Evolutionary conservation across 2,888 invertebrate genomes (phyloP), one percentile per base, ranked within the genome.

Genomic region (Ectemnius cavifrons): DNA sequence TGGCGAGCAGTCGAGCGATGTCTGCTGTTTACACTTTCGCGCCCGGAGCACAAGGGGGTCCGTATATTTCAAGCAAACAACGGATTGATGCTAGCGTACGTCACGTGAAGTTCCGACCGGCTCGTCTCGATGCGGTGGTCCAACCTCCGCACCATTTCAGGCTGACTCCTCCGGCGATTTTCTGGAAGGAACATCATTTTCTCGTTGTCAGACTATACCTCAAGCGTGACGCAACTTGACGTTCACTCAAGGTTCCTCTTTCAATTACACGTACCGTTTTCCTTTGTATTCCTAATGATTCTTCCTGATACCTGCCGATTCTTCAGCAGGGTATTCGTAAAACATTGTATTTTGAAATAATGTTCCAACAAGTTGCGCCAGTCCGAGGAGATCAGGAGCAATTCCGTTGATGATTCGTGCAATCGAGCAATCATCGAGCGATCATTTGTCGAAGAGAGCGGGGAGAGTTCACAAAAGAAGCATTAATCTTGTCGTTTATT

Each of bases 1-100:
- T 79, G 75, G 79, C 78, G 73, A 82, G 82, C 78, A 80, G 75
- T 82, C 79, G 77, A 73, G 76, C 81, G 75, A 83, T 82, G 81
- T 79, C 81, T 81, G 78, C 80, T 78, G 81, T 83, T 82, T 75
- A 56, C 81, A 78, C 79, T 77, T 70, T 67, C 78, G 80, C 73
- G 76, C 75, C 75, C 69, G 57, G 18, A 82, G 72, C 69, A 47
- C 66, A 57, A 47, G 70, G 64, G 61, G 75, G 79, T 82, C 78
- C 76, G 73, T 78, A 75, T 68, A 67, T 77, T 75, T 74, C 77
- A 63, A 66, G 71, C 62, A 73, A 84, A 78, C 75, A 79, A 84
- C 77, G 80, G 82, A 84, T 84, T 84, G 76, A 80, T 78, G 76
- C 75, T 70, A 63, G 60, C 57, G 59, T 49, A 23, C 59, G 62